These are phyloP conservation scores for Ericerus pela DNA, from an alignment of 1,140 invertebrate species.

Conservation along the genomic window DNA sequence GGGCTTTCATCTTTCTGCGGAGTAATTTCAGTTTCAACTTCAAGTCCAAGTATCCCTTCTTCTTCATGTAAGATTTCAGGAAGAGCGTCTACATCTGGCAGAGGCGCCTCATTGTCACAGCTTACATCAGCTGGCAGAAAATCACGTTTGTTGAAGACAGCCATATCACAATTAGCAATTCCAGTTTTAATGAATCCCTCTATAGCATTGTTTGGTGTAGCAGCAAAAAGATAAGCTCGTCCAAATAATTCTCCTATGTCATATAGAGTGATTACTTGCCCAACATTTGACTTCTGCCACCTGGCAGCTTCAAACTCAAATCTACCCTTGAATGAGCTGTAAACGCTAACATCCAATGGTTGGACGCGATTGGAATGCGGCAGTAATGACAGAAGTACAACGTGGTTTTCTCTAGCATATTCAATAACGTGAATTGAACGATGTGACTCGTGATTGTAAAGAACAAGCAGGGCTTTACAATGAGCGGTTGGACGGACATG, in stretches of 20 bases:
- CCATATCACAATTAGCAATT: conserved; percentile 20
- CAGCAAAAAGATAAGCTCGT: conserved; percentile 20
- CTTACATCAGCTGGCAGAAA: conserved; percentile 13
- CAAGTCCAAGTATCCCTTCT: background rate
- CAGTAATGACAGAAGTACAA: conserved; percentile 26
- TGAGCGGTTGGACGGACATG: conserved; percentile 22
- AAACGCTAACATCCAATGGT: conserved; percentile 29
- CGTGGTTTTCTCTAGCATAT: conserved; percentile 21
- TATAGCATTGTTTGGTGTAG: conserved; percentile 23
- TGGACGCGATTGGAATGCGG: conserved; percentile 28
- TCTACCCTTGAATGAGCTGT: conserved; percentile 33
- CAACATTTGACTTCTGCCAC: conserved; percentile 9
- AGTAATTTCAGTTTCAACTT: background rate
- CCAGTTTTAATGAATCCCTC: conserved; percentile 24
- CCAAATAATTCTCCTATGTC: conserved; percentile 24
- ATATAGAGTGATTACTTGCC: conserved; percentile 34
- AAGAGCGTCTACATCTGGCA: background rate
- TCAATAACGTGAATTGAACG: conserved; percentile 20
- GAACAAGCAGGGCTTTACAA: conserved; percentile 26
- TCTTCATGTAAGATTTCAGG: background rate
- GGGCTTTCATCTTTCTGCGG: background rate
- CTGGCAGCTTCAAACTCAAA: conserved; percentile 24
- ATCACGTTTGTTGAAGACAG: conserved; percentile 18
- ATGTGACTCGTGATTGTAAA: conserved; percentile 30
- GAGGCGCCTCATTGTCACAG: background rate